These are phyloP conservation scores for Colostygia pectinataria DNA, from an alignment of 2,888 invertebrate genomes.

Conservation along the genomic window DNA sequence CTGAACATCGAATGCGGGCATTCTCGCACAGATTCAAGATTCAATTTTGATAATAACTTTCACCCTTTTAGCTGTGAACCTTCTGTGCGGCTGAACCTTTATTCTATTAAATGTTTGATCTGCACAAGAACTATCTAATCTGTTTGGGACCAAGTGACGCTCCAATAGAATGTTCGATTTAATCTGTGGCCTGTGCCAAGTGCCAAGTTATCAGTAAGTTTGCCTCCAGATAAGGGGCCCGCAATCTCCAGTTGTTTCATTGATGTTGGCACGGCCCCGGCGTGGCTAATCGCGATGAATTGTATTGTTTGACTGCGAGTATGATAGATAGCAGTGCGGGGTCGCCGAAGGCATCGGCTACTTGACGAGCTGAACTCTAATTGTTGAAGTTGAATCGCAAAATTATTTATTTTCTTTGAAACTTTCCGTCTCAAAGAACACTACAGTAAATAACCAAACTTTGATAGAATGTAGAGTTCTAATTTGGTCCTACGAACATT, in stretches of 20 bases:
- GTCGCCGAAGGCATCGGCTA: background rate
- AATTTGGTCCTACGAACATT: background rate
- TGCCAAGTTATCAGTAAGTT: slow-evolving; percentile 14
- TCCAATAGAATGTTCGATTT: background rate
- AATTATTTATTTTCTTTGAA: background rate
- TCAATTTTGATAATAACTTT: background rate
- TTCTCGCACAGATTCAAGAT: background rate
- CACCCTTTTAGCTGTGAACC: background rate
- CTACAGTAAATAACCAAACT: background rate
- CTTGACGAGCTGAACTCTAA: background rate
- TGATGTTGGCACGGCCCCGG: slow-evolving; percentile 8
- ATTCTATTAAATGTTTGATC: background rate
- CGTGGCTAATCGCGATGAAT: slow-evolving; percentile 10
- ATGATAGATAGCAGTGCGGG: slow-evolving; percentile 10
- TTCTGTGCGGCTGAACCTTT: background rate
- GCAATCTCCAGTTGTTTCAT: slow-evolving; percentile 9
- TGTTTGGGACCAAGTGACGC: background rate
- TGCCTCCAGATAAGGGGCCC: slow-evolving; percentile 10
- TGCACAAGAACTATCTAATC: background rate
- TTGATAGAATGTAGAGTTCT: background rate
- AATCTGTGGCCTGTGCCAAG: slow-evolving; percentile 10
- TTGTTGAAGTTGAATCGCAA: background rate
- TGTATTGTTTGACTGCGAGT: slow-evolving; percentile 12
- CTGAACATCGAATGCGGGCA: background rate
- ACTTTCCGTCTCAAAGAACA: background rate